Conservation (phyloP, 1,140 invertebrate genomes). For the Hylaeus anthracinus region DNA sequence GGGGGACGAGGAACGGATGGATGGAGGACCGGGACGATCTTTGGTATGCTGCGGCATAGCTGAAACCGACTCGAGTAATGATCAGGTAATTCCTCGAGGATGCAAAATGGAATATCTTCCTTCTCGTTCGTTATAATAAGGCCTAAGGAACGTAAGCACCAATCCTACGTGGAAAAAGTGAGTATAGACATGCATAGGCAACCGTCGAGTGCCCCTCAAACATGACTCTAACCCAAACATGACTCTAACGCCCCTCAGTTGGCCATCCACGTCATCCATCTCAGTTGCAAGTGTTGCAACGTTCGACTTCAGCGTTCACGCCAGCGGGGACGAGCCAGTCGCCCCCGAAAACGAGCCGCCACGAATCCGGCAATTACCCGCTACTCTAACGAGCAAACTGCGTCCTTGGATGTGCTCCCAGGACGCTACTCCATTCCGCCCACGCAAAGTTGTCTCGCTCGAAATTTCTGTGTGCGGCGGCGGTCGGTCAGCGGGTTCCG, state of each 20-base stretch:
- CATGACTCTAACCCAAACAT: no score
- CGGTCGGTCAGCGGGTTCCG: constrained; percentile 44
- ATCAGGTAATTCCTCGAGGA: no score
- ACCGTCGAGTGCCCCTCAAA: no score
- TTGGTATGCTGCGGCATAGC: no score
- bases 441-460: constrained; percentile 52
- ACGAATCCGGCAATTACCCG: constrained; percentile 1
- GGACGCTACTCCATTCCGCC: constrained; percentile 54
- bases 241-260: no score
- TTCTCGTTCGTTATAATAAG: no score
- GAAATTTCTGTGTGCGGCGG: constrained; percentile 25
- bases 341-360: not conserved
- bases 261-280: not conserved
- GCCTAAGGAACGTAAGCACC: no score
- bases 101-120: no score
- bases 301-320: not conserved
- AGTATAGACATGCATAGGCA: no score
- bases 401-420: constrained; percentile 18
- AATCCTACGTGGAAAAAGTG: no score
- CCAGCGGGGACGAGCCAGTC: not conserved
- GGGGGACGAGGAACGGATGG: not conserved
- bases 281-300: not conserved
- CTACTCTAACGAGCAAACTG: not conserved
- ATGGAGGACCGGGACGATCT: no score
- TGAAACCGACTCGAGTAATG: no score